phyloP scores from a whole-genome alignment of 2,888 invertebrate genomes.

The Drosophila pseudotalamancana region DNA sequence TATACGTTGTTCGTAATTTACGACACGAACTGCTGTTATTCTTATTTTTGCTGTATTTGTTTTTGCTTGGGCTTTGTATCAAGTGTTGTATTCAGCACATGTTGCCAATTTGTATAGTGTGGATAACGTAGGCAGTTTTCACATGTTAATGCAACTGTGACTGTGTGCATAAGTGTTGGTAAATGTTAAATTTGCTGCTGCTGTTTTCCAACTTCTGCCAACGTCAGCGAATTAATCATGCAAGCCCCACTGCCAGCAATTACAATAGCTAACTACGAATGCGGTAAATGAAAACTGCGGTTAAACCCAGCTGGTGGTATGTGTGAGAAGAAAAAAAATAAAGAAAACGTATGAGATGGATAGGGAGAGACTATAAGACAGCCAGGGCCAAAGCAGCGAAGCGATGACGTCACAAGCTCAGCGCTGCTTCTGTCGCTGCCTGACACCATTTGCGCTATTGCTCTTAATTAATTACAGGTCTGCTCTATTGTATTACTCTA shows the following conservation, averaged over 20 bases:
- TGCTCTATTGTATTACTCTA: conserved; percentile 28
- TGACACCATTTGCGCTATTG: conserved; percentile 66
- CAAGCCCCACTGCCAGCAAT: conserved; percentile 38
- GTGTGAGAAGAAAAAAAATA: conserved; percentile 13
- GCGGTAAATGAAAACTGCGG: conserved; percentile 58
- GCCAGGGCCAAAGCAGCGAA: conserved; percentile 65
- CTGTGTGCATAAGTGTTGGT: conserved; percentile 26
- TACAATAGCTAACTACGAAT: conserved; percentile 41
- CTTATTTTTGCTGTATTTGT: conserved; percentile 11
- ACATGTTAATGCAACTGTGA: conserved; percentile 46
- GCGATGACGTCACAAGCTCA: conserved; percentile 69
- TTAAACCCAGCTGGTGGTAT: conserved; percentile 56
- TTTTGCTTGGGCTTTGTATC: conserved; percentile 5
- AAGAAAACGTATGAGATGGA: conserved; percentile 3
- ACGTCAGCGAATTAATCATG: conserved; percentile 77
- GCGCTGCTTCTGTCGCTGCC: conserved; percentile 39
- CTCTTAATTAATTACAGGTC: conserved; percentile 71
- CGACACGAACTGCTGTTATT: conserved; percentile 60
- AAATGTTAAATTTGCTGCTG: conserved; percentile 19
- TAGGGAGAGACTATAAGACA: background rate
- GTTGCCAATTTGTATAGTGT: conserved; percentile 53
- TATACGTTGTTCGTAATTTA: conserved; percentile 56
- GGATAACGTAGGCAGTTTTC: conserved; percentile 7
- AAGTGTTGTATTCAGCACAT: conserved; percentile 36
- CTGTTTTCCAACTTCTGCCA: conserved; percentile 53